Conservation (phyloP, 2,888 invertebrate genomes). For the Meganola albula region DNA sequence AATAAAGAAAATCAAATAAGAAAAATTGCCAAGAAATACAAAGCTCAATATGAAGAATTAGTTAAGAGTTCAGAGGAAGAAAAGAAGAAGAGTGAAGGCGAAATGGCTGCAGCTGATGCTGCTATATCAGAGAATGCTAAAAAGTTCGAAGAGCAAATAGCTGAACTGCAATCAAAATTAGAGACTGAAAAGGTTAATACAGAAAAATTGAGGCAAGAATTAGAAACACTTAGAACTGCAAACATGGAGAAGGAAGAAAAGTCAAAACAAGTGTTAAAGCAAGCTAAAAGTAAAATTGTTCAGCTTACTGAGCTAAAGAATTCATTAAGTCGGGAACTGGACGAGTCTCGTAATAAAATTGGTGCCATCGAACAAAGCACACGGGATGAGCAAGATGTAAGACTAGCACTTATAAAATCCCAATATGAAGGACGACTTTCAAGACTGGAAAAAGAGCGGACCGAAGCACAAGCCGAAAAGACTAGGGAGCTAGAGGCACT, state of each 20-base stretch:
- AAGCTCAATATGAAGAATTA: slow-evolving; percentile 88
- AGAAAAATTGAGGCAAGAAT: slow-evolving; percentile 81
- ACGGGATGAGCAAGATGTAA: slow-evolving; percentile 75
- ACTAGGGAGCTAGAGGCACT: slow-evolving; percentile 83
- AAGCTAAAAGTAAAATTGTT: slow-evolving; percentile 85
- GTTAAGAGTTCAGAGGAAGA: slow-evolving; percentile 81
- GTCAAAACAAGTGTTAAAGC: slow-evolving; percentile 82
- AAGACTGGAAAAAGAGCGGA: slow-evolving; percentile 84
- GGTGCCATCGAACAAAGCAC: slow-evolving; percentile 71
- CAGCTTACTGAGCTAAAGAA: slow-evolving; percentile 84
- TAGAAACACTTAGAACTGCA: slow-evolving; percentile 76
- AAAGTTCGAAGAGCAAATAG: slow-evolving; percentile 70
- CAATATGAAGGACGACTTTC: slow-evolving; percentile 84
- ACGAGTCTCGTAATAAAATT: slow-evolving; percentile 69
- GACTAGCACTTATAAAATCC: slow-evolving; percentile 80
- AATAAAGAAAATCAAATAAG: slow-evolving; percentile 86
- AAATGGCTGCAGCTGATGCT: slow-evolving; percentile 67
- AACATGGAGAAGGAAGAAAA: slow-evolving; percentile 81
- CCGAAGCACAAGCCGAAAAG: slow-evolving; percentile 79
- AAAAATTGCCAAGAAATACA: slow-evolving; percentile 95
- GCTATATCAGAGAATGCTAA: slow-evolving; percentile 67
- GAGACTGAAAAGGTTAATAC: slow-evolving; percentile 76
- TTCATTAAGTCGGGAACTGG: slow-evolving; percentile 77
- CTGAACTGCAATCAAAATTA: slow-evolving; percentile 60
- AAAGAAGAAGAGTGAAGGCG: slow-evolving; percentile 76